Evolutionary conservation across 2,113 vertebrate genomes (phyloP), one percentile per base, ranked within the genome.

Genomic region (Melanostigma gelatinosum): DNA sequence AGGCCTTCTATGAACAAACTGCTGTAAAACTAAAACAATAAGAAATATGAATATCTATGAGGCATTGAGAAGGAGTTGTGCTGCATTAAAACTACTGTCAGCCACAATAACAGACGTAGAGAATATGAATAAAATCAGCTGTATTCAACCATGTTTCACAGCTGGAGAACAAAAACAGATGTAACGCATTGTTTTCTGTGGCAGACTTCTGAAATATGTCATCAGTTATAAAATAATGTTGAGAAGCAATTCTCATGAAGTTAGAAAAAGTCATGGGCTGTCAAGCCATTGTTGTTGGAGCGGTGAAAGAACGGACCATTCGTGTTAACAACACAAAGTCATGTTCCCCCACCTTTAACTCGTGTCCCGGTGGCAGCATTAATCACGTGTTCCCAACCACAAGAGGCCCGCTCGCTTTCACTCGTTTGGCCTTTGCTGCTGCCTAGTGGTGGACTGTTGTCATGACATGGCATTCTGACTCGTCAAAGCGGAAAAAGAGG

Each of bases 401-500:
- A 16, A 36, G 16, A 72, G 27, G 67, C 4, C 55, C 1, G 10
- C 22, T 55, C 0, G 13, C 32, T 36, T 29, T 44, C 24, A 16
- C 32, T 71, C 76, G 34, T 83, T 79, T 27, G 67, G 62, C 38
- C 68, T 92, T 88, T 95, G 91, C 90, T 93, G 34, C 89, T 48
- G 72, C 74, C 93, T 92, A 87, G 93, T 94, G 94, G 90, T 79
- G 12, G 12, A 2, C 24, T 42, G 1, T 7, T 75, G 65, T 9
- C 15, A 72, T 75, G 50, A 72, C 57, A 46, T 42, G 40, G 13
- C 18, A 64, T 75, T 65, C 27, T 27, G 8, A 50, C 22, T 36
- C 16, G 0, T 62, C 1, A 48, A 22, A 46, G 2, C 18, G n/a
- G 12, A 50, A 54, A 16, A 18, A 57, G 12, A 58, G 29, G 71